Evolutionary conservation across 2,113 vertebrate species (phyloP).

Genomic region (Ctenodactylus gundi): DNA sequence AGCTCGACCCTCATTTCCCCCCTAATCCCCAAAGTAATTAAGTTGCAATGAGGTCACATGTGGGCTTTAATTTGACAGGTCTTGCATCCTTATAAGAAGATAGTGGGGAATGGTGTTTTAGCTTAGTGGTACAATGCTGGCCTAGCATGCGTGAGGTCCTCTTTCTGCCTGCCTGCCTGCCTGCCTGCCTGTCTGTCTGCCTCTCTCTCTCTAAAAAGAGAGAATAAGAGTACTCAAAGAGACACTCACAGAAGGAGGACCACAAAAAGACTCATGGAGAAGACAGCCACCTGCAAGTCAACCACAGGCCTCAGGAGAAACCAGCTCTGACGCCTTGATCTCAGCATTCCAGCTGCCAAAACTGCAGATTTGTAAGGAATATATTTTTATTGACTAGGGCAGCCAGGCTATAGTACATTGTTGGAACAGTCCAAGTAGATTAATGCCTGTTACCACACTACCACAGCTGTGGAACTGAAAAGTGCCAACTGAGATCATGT

Average conservation of each 20-base stretch:
- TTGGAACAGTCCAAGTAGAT: accelerated
- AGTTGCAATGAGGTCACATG: neutral
- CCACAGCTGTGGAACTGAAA: neutral
- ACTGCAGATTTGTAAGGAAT: neutral
- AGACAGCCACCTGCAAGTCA: neutral
- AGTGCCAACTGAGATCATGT: accelerated
- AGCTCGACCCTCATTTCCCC: too few relatives aligned
- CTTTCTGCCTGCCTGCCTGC: too few relatives aligned
- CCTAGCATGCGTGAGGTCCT: neutral
- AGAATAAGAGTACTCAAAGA: neutral
- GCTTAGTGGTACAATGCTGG: neutral
- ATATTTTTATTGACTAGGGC: neutral
- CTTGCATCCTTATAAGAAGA: neutral
- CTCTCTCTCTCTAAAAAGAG: too few relatives aligned
- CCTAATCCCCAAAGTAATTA: too few relatives aligned
- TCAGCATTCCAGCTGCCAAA: neutral
- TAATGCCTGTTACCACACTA: neutral
- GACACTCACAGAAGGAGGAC: neutral
- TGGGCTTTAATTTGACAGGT: too few relatives aligned
- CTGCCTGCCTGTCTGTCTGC: too few relatives aligned
- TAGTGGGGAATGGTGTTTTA: neutral
- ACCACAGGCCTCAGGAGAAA: neutral
- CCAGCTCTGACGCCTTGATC: too few relatives aligned
- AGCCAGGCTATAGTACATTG: too few relatives aligned
- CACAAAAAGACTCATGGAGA: neutral